Base-by-base conservation (phyloP, 2,888 invertebrate genomes). In the Drosophila neonasuta region DNA sequence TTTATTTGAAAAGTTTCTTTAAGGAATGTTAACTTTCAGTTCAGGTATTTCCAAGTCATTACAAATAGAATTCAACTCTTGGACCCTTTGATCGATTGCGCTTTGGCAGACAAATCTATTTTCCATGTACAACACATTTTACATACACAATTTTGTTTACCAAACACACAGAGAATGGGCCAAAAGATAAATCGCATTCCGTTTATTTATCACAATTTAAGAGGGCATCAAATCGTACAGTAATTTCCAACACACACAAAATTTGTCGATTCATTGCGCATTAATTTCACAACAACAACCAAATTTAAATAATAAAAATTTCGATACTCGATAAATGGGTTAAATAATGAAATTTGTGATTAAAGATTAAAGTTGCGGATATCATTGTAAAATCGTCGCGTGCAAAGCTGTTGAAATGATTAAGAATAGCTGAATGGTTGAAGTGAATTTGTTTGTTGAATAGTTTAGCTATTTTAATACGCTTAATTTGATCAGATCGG, bases 191-290 rank as follows among this genome's bases (percentile, higher is more conserved):
- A 54, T 32, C 57, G 32, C 41, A 52, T 69, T 74, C 59, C 59
- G 56, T 70, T 69, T 77, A 82, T 84, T 79, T 78, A 78, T 78
- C 69, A 78, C 79, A 73, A 73, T 71, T 80, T 78, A 78, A 56
- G 66, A 67, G 52, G 30, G 78, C 84, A 78, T 73, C 73, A 71
- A 86, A 83, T 80, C 74, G 67, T 60, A 72, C 59, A 57, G 34
- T 59, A 56, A 50, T 55, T 32, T 13, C 39, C n/a, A 39, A 29
- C n/a, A 24, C 24, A 24, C 6, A 24, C 24, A 24, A 58, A 65
- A 73, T 74, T 46, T 80, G 80, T 74, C 68, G 81, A 81, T 71
- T 81, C 81, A 86, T 78, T 63, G 59, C 55, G 66, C 66, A 64
- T 80, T 86, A 68, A 84, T 81, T 86, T 84, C 76, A 70, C 66